Percentiles rank a stretch among this genome's conserved stretches.
Evolutionary conservation across 2,113 vertebrate species (phyloP).

Genomic region (Passer domesticus): DNA sequence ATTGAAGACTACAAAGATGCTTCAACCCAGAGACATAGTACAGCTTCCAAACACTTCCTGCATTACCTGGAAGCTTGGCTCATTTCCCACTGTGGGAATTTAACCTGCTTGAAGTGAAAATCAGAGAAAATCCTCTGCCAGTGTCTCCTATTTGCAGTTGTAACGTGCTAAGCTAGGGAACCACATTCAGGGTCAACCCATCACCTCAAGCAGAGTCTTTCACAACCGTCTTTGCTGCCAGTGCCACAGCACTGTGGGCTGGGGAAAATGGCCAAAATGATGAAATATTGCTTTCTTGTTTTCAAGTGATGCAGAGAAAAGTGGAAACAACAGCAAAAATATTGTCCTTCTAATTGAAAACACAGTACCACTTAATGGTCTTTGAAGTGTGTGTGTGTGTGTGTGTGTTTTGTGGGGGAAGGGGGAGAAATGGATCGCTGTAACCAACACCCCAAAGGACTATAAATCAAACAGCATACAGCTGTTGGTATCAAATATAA

Average conservation of each 20-base stretch:
- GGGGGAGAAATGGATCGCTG: neutral
- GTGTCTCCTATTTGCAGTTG: neutral
- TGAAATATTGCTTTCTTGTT: neutral
- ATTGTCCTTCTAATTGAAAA: conserved; percentile 5
- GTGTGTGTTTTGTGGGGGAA: neutral
- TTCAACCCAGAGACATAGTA: neutral
- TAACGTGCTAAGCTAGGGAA: neutral
- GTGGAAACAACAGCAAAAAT: neutral
- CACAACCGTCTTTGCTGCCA: neutral
- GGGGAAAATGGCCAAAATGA: neutral
- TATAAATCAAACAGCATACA: conserved; percentile 63
- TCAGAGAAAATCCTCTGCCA: neutral
- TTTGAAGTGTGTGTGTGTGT: neutral
- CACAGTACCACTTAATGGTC: neutral
- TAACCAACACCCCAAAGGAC: conserved; percentile 55
- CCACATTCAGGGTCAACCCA: neutral
- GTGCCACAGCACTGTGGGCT: neutral
- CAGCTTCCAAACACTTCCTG: neutral
- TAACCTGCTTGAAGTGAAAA: neutral
- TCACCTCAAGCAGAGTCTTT: neutral
- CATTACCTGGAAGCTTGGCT: neutral
- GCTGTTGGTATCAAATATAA: conserved; percentile 57
- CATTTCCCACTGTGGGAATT: neutral
- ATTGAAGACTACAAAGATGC: rapidly evolving
- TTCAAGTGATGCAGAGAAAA: neutral